phyloP scores from a whole-genome alignment of 2,888 invertebrate species.

The Cacoxenus indagator region DNA sequence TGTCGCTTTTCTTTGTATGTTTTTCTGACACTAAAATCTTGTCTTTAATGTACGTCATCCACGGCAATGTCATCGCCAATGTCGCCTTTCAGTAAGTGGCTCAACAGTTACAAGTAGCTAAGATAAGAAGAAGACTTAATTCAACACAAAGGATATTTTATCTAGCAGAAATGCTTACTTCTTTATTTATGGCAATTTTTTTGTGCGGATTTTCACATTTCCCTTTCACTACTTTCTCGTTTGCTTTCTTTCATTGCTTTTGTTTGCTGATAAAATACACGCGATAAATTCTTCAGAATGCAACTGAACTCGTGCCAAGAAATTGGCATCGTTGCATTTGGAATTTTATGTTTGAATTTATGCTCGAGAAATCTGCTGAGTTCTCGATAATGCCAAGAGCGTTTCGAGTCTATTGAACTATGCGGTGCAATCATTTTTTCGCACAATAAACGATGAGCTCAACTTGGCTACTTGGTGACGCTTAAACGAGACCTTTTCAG shows the following conservation, averaged over 20 bases:
- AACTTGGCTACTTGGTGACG: too few species aligned
- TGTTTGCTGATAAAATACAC: background rate
- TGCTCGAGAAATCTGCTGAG: background rate
- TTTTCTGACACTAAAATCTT: too few species aligned
- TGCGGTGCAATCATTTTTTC: too few species aligned
- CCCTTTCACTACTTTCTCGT: background rate
- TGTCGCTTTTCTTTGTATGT: background rate
- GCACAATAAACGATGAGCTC: too few species aligned
- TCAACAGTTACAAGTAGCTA: background rate
- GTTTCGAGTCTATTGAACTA: too few species aligned
- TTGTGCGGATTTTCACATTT: background rate
- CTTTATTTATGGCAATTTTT: slow-evolving; percentile 1
- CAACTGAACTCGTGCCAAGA: background rate
- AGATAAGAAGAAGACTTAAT: too few species aligned
- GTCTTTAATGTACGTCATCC: background rate
- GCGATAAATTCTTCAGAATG: background rate
- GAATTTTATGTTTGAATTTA: background rate
- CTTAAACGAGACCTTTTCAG: too few species aligned
- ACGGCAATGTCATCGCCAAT: background rate
- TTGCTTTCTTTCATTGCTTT: background rate
- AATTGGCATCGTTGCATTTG: background rate
- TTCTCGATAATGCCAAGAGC: background rate
- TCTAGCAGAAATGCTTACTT: background rate
- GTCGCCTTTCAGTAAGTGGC: background rate
- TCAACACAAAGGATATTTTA: background rate